Evolutionary conservation across 1,140 invertebrate species (phyloP).

Genomic region (Gonatopus flavifemur): DNA sequence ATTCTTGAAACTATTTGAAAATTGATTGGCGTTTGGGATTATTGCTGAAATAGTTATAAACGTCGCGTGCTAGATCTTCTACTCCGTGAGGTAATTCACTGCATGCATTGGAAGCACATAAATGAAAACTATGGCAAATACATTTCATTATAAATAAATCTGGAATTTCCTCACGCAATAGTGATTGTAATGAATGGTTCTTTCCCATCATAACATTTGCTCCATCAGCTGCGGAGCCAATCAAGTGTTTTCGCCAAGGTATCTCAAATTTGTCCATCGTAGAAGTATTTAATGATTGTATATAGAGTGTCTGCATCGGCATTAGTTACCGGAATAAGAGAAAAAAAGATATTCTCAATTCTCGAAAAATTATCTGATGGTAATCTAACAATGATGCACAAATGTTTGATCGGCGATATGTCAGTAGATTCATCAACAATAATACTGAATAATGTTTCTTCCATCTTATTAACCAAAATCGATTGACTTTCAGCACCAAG

Average conservation of each 20-base stretch:
- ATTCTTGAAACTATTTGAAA: background rate
- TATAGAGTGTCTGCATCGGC: background rate
- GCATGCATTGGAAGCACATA: conserved; percentile 43
- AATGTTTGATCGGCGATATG: no score
- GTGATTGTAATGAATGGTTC: background rate
- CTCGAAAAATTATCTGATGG: no score
- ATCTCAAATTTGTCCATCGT: conserved; percentile 12
- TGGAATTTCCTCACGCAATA: background rate
- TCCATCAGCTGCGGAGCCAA: conserved; percentile 23
- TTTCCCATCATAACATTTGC: conserved; percentile 17
- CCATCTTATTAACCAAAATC: no score
- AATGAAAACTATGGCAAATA: no score
- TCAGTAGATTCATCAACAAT: no score
- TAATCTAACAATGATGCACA: no score
- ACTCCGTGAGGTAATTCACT: conserved; percentile 30
- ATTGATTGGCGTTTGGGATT: background rate
- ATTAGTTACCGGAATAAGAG: background rate
- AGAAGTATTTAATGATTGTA: conserved; percentile 6
- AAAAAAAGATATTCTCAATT: conserved; percentile 4
- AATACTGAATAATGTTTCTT: no score
- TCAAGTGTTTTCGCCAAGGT: conserved; percentile 15
- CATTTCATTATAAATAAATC: background rate
- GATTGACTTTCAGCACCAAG: no score
- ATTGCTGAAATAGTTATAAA: conserved; percentile 21
- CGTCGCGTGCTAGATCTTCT: conserved; percentile 16